phyloP scores from a whole-genome alignment of 2,888 invertebrate species.

The Parthenolecanium corni region DNA sequence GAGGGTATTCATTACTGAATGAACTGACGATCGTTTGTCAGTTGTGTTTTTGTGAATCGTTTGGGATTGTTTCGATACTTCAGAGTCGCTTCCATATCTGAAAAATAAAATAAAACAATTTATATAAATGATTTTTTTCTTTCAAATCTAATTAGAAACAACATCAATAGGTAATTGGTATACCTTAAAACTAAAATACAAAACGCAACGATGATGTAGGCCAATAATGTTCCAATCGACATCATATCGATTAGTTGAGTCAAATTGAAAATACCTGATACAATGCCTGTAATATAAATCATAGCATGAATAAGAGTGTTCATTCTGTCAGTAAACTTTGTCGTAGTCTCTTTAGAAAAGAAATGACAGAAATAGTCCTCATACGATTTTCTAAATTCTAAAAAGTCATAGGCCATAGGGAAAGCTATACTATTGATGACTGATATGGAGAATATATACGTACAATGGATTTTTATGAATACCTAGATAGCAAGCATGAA shows the following conservation, averaged over 20 bases:
- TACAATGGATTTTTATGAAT: no score
- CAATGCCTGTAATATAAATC: constrained; percentile 47
- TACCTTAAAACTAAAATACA: constrained; percentile 78
- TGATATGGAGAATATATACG: no score
- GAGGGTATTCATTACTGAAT: not conserved
- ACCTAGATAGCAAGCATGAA: no score
- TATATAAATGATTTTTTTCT: not conserved
- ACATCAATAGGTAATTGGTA: not conserved
- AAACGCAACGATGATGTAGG: constrained; percentile 84
- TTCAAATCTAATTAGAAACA: no score
- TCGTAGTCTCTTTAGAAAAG: no score
- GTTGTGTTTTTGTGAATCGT: not conserved
- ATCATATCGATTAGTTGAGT: constrained; percentile 90
- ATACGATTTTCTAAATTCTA: no score
- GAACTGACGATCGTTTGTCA: not conserved
- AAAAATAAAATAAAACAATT: not conserved
- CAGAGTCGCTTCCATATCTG: constrained; percentile 15
- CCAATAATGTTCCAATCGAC: constrained; percentile 82
- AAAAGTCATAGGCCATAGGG: no score
- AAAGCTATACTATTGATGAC: no score
- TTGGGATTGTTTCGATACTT: constrained; percentile 8
- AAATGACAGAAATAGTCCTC: no score
- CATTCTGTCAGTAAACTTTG: not conserved
- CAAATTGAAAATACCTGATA: constrained; percentile 81
- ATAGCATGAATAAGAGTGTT: not conserved